A percentile compares a stretch with the other conserved stretches of the same genome.
These are phyloP conservation scores for Eretmodus cyanostictus DNA, from an alignment of 2,113 vertebrate genomes.

Conservation along the genomic window DNA sequence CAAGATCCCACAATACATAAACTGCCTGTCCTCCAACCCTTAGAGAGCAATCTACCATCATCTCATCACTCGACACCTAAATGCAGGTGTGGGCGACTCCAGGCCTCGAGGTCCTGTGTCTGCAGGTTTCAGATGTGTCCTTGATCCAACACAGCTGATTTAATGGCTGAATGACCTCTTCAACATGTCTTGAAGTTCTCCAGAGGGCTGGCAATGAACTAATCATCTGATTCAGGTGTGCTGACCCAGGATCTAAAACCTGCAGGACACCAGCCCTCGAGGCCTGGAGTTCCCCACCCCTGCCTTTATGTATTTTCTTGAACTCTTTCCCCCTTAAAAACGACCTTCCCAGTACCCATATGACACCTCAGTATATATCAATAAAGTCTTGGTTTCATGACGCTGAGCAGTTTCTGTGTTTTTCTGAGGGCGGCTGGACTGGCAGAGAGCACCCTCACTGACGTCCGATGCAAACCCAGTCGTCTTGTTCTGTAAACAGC, in stretches of 20 bases:
- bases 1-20: not conserved
- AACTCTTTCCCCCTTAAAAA: not conserved
- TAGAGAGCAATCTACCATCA: not conserved
- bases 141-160: not conserved
- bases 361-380: not conserved
- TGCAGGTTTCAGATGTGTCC: not conserved
- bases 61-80: not conserved
- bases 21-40: not conserved
- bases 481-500: not conserved
- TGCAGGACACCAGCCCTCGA: rapidly evolving
- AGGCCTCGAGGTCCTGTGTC: not conserved
- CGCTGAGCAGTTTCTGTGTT: not conserved
- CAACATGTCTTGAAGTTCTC: not conserved
- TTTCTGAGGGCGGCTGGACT: not conserved
- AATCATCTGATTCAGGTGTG: not conserved
- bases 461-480: rapidly evolving
- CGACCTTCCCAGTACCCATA: not conserved
- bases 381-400: not conserved
- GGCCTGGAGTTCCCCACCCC: not conserved
- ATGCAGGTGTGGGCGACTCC: not conserved
- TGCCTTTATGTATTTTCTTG: not conserved
- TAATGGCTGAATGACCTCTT: not conserved
- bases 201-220: not conserved
- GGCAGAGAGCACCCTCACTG: not conserved
- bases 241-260: not conserved